These are phyloP conservation scores for Dryoscopus gambensis DNA, from an alignment of 2,113 vertebrate species.

Conservation along the genomic window DNA sequence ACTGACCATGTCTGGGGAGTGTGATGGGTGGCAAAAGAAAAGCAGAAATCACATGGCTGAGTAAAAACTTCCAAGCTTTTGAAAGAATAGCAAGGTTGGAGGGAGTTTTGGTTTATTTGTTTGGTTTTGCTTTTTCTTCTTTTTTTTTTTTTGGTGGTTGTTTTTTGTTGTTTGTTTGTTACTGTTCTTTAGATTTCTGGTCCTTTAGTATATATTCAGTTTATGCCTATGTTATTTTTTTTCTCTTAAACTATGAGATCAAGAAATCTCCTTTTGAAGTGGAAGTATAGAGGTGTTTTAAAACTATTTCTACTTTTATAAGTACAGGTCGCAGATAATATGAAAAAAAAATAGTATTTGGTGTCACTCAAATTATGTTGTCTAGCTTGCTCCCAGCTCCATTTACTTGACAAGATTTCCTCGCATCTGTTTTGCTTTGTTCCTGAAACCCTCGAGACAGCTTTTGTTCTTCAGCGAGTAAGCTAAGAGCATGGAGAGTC, in stretches of 20 bases:
- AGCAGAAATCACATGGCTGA: not conserved
- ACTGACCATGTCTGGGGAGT: not conserved
- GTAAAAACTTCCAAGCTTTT: not conserved
- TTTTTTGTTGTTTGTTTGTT: not conserved
- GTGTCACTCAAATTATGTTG: not conserved
- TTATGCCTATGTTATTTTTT: not conserved
- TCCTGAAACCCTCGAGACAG: not conserved
- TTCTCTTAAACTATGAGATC: rapidly evolving
- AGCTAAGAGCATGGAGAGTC: rapidly evolving
- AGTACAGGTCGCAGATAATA: not conserved
- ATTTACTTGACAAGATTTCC: not conserved
- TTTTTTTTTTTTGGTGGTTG: not conserved
- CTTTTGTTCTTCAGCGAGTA: not conserved
- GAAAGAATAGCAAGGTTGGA: not conserved
- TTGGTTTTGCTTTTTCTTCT: not conserved
- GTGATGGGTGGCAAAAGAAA: not conserved
- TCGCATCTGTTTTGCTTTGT: not conserved
- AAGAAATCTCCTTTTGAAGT: not conserved
- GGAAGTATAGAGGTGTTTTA: not conserved
- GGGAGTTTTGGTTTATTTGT: not conserved
- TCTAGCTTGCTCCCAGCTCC: not conserved
- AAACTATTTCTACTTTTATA: not conserved
- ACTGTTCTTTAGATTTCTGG: not conserved
- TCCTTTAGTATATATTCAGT: not conserved
- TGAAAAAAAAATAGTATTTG: not conserved